Base-by-base conservation (phyloP, 2,113 vertebrate species). In the Uria aalge region DNA sequence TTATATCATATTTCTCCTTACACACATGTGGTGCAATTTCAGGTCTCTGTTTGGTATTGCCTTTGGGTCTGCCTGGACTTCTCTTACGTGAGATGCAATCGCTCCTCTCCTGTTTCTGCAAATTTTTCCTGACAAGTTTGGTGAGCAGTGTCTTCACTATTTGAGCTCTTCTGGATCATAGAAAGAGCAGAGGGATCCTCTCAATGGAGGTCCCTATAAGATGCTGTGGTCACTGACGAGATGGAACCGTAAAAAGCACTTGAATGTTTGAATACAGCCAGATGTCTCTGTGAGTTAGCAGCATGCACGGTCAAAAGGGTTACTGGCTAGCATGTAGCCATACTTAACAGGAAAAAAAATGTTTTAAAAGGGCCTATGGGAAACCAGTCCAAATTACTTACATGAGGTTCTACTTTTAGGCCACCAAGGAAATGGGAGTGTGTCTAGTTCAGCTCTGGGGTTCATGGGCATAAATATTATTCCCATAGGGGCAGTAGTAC, bases 1-100 rank as follows among this genome's bases (percentile, higher is more conserved):
- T 98, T 98, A 96, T 98, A 98, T 98, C 95, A 79, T 96, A 97
- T 98, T 98, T 98, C 97, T 92, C 92, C 81, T 93, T 96, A 91
- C 79, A 97, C 88, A 94, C 77, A 94, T 50, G 89, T 30, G 14
- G 34, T 9, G 83, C 41, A 92, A 69, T 97, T 98, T 96, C 85
- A 88, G 79, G n/a, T 97, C 94, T 96, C 81, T 48, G 69, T 80
- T 96, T 96, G 95, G 90, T 73, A 73, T 85, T 94, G 92, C 78
- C 79, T 96, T 97, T 96, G 96, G 72, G 55, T 94, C 91, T 97
- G 73, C 92, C 60, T 92, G 69, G 38, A 89, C 77, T 97, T 97
- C 68, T 91, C 55, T 88, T 88, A 6, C 27, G 63, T 59, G 47
- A 90, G 93, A 86, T 88, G 62, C 3, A 3, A 83, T 93, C 1